Evolutionary conservation across 2,888 invertebrate species (phyloP).

Genomic region (Drosophila silvestris): DNA sequence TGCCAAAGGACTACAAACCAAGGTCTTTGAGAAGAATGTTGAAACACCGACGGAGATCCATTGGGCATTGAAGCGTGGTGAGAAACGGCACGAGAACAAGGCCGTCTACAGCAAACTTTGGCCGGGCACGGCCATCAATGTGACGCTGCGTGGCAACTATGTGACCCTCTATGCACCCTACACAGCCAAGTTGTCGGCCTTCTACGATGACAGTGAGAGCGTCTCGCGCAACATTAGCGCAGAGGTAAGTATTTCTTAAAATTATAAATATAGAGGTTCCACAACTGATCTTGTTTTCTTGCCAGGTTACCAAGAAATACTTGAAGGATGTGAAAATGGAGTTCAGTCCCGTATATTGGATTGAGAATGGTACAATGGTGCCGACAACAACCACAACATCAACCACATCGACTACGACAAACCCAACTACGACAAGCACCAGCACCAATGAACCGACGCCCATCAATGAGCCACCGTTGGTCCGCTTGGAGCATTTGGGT

Average conservation of each 20-base stretch:
- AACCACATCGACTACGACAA: slow-evolving; percentile 83
- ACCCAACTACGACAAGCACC: slow-evolving; percentile 87
- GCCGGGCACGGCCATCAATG: slow-evolving; percentile 93
- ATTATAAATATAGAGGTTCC: neutral
- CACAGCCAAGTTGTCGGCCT: slow-evolving; percentile 89
- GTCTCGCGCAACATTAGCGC: slow-evolving; percentile 83
- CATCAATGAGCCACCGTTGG: slow-evolving; percentile 84
- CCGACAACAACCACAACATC: slow-evolving; percentile 87
- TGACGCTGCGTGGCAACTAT: slow-evolving; percentile 90
- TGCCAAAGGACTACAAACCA: slow-evolving; percentile 84
- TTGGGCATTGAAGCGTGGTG: slow-evolving; percentile 89
- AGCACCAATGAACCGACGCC: slow-evolving; percentile 86
- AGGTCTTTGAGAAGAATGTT: slow-evolving; percentile 81
- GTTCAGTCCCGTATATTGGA: slow-evolving; percentile 91
- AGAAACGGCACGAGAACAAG: slow-evolving; percentile 86
- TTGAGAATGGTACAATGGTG: slow-evolving; percentile 90
- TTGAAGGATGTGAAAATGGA: slow-evolving; percentile 89
- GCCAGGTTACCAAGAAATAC: slow-evolving; percentile 87
- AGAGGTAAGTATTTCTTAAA: slow-evolving; percentile 70
- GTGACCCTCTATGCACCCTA: slow-evolving; percentile 92
- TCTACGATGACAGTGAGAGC: slow-evolving; percentile 83
- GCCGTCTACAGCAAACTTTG: slow-evolving; percentile 88
- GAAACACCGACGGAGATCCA: slow-evolving; percentile 86
- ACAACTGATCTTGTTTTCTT: neutral
- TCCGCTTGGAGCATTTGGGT: slow-evolving; percentile 80